phyloP scores from a whole-genome alignment of 2,888 invertebrate genomes.

The Ichneumon xanthorius region DNA sequence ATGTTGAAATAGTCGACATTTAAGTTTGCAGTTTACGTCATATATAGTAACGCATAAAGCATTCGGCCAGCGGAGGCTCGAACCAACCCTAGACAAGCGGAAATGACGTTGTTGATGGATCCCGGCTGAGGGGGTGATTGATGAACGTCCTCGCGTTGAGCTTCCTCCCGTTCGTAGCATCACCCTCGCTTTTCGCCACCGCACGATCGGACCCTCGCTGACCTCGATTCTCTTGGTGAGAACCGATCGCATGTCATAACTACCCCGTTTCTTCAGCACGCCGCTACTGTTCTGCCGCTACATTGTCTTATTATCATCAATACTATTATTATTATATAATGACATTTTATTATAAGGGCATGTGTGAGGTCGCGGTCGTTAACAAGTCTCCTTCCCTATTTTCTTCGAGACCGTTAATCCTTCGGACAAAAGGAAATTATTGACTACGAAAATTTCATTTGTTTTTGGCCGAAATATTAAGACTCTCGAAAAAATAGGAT shows the following conservation, averaged over 20 bases:
- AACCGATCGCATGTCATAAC: slow-evolving; percentile 47
- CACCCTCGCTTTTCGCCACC: slow-evolving; percentile 60
- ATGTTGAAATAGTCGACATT: too few species aligned
- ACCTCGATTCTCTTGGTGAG: slow-evolving; percentile 72
- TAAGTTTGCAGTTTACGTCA: too few species aligned
- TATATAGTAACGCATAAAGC: slow-evolving; percentile 65
- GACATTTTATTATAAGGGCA: neutral
- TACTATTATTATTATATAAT: neutral
- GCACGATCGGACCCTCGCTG: slow-evolving; percentile 70
- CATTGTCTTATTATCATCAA: slow-evolving; percentile 31
- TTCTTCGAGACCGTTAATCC: too few species aligned
- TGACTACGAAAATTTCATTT: too few species aligned
- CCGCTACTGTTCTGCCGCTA: slow-evolving; percentile 37
- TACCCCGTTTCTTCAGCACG: slow-evolving; percentile 35
- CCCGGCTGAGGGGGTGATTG: slow-evolving; percentile 77
- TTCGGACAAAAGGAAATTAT: too few species aligned
- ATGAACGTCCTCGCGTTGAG: slow-evolving; percentile 74
- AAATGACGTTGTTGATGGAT: slow-evolving; percentile 82
- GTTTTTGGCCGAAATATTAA: too few species aligned
- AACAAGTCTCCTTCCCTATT: too few species aligned
- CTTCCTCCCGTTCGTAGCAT: slow-evolving; percentile 50
- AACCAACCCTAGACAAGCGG: slow-evolving; percentile 79
- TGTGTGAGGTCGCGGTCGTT: too few species aligned
- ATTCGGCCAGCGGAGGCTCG: slow-evolving; percentile 68
- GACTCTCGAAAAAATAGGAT: too few species aligned